Evolutionary conservation across 1,140 invertebrate species (phyloP).

Genomic region (Chironomus tepperi): DNA sequence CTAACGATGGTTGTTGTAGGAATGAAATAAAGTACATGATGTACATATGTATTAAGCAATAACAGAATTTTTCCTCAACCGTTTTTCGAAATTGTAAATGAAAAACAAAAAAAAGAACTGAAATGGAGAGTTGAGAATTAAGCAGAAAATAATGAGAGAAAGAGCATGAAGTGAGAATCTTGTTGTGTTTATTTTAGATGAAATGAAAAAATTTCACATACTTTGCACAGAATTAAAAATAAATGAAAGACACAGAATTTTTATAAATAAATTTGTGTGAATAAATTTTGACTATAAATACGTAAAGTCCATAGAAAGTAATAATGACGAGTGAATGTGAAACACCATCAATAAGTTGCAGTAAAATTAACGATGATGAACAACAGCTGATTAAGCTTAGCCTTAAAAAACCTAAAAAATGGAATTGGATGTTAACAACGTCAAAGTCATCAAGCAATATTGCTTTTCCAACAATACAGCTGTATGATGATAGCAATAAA

Average conservation of each 20-base stretch:
- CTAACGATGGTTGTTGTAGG: too few species aligned
- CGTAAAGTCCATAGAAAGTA: background rate
- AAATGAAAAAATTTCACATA: background rate
- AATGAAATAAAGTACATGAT: too few species aligned
- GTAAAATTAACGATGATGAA: background rate
- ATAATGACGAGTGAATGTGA: background rate
- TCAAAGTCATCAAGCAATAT: constrained; percentile 45
- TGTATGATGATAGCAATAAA: constrained; percentile 41
- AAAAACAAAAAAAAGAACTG: too few species aligned
- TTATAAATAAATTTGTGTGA: background rate
- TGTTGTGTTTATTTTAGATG: constrained; percentile 2
- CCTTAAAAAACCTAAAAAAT: constrained; percentile 42
- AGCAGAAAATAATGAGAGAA: background rate
- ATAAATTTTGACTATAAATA: background rate
- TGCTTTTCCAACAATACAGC: constrained; percentile 41
- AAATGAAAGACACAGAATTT: background rate
- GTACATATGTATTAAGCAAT: background rate
- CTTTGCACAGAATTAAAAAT: background rate
- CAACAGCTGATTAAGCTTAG: constrained; percentile 37
- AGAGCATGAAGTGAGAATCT: background rate
- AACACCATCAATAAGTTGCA: background rate
- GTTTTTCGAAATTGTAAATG: background rate
- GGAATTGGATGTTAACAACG: constrained; percentile 46
- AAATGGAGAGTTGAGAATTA: too few species aligned
- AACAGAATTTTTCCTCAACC: constrained; percentile 12